Percentiles rank a stretch among this genome's conserved stretches.
phyloP scores from a whole-genome alignment of 2,797 vertebrate genomes.

The Spea hammondii region DNA sequence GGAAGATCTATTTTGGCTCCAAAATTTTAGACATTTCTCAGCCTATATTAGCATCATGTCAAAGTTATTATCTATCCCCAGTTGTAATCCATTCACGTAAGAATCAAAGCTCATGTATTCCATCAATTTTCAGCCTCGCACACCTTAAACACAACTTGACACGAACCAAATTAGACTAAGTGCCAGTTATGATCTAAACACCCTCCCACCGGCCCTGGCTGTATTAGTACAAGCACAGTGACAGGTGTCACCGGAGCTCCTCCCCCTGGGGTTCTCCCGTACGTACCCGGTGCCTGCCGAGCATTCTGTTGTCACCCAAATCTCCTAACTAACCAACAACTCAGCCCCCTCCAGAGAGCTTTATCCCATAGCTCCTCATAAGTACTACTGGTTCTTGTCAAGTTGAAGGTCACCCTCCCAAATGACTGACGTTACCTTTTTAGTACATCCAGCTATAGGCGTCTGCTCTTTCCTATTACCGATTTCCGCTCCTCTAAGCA shows the following conservation, averaged over 20 bases:
- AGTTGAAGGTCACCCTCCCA: slow-evolving; percentile 36
- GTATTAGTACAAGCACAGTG: slow-evolving; percentile 12
- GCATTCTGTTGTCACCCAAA: too few species aligned
- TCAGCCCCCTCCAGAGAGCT: background rate
- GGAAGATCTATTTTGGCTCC: too few species aligned
- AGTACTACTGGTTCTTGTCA: background rate
- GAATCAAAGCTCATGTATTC: background rate
- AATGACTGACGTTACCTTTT: background rate
- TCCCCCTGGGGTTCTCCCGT: slow-evolving; percentile 31
- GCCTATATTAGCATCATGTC: too few species aligned
- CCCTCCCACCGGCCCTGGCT: slow-evolving; percentile 32
- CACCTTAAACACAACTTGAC: too few species aligned
- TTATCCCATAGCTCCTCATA: background rate
- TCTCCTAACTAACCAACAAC: background rate
- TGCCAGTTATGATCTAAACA: slow-evolving; percentile 24
- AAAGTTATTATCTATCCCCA: too few species aligned
- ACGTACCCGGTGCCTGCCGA: slow-evolving; percentile 4
- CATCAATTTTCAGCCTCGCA: background rate
- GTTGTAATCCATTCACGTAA: too few species aligned
- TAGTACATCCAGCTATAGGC: background rate
- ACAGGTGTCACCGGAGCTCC: slow-evolving; percentile 46
- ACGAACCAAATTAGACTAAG: background rate
- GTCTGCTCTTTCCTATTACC: background rate
- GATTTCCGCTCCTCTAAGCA: background rate
- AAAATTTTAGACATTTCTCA: too few species aligned